These are phyloP conservation scores for Hyperoodon ampullatus DNA, from an alignment of 2,113 vertebrate genomes.

Conservation along the genomic window DNA sequence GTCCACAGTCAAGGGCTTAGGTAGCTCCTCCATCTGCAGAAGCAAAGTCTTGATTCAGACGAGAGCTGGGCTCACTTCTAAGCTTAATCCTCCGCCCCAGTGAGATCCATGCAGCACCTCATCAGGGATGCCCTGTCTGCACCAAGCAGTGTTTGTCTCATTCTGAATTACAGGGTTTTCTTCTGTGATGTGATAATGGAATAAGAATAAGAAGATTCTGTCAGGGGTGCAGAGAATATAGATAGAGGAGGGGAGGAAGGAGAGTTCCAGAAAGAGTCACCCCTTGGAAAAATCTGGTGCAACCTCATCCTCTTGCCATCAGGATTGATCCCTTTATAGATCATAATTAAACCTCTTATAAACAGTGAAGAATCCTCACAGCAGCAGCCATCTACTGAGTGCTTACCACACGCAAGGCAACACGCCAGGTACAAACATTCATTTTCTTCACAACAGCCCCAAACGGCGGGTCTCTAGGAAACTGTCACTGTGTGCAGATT, in stretches of 20 bases:
- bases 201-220: not conserved
- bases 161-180: not conserved
- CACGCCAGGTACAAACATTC: accelerated
- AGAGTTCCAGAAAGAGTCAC: not conserved
- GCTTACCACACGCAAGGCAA: too few species aligned
- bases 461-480: not conserved
- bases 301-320: not conserved
- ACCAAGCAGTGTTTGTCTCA: not conserved
- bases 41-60: not conserved
- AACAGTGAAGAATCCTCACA: not conserved
- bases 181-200: not conserved
- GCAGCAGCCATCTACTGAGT: accelerated
- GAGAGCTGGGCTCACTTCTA: not conserved
- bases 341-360: not conserved
- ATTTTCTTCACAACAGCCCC: not conserved
- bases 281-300: not conserved
- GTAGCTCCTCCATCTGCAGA: not conserved
- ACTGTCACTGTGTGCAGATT: not conserved
- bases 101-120: not conserved
- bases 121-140: not conserved
- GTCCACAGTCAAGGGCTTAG: not conserved
- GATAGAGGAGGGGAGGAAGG: not conserved
- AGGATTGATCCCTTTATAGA: not conserved
- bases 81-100: accelerated
- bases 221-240: not conserved